These are phyloP conservation scores for Esperia sulphurella DNA, from an alignment of 2,888 invertebrate genomes.

Conservation along the genomic window DNA sequence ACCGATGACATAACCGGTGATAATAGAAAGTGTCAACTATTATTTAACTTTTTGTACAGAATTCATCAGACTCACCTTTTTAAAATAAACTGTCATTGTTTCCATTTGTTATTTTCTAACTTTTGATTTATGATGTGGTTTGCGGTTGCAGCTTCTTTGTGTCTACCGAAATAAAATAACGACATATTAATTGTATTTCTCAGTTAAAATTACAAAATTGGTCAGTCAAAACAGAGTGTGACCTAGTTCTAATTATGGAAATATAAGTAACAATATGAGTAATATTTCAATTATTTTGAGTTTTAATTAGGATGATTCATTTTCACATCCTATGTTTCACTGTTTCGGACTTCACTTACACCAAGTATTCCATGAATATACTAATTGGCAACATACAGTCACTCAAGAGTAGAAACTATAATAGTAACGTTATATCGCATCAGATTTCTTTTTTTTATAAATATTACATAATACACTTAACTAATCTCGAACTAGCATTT, in stretches of 20 bases:
- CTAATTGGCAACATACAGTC: too few relatives aligned
- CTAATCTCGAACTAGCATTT: too few relatives aligned
- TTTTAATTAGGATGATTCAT: neutral
- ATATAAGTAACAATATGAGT: neutral
- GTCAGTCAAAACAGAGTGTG: neutral
- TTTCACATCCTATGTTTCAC: neutral
- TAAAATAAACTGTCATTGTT: slow-evolving; percentile 9
- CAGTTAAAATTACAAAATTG: neutral
- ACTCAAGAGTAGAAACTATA: too few relatives aligned
- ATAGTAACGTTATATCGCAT: too few relatives aligned
- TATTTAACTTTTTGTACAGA: neutral
- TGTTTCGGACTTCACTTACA: too few relatives aligned
- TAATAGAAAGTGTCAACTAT: neutral
- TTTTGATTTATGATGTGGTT: slow-evolving; percentile 4
- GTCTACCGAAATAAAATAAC: slow-evolving; percentile 9
- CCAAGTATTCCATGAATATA: too few relatives aligned
- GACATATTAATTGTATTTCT: neutral
- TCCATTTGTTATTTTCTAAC: slow-evolving; percentile 9
- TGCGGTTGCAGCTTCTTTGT: slow-evolving; percentile 10
- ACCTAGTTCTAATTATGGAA: slow-evolving; percentile 3
- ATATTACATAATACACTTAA: too few relatives aligned
- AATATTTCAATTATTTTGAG: neutral
- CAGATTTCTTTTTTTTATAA: too few relatives aligned
- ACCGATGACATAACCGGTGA: slow-evolving; percentile 12
- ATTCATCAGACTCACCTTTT: neutral